A percentile compares a stretch with the other conserved stretches of the same genome.
Evolutionary conservation across 2,113 vertebrate genomes (phyloP).

Genomic region (Istiophorus platypterus): DNA sequence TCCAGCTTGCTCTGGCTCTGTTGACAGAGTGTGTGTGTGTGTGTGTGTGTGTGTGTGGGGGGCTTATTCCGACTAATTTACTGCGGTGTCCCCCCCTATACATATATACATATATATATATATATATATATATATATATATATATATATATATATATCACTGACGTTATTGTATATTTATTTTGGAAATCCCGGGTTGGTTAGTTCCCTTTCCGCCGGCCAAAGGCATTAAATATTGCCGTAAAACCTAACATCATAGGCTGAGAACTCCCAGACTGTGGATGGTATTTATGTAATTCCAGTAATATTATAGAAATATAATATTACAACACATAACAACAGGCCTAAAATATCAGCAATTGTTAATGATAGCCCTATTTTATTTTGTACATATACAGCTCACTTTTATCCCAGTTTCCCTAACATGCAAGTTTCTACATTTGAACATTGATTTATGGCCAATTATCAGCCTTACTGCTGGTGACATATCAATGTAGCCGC

Average conservation of each 20-base stretch:
- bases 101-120: no score
- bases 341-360: no score
- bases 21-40: slow-evolving; percentile 29
- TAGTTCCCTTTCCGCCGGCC: slow-evolving; percentile 28
- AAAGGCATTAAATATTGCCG: slow-evolving; percentile 64
- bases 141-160: no score
- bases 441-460: neutral
- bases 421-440: neutral
- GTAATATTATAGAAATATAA: no score
- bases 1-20: slow-evolving; percentile 2
- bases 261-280: neutral
- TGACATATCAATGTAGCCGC: neutral
- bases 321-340: no score
- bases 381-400: no score
- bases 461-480: neutral
- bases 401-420: neutral
- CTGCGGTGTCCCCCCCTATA: slow-evolving; percentile 46
- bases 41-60: no score
- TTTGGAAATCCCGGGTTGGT: slow-evolving; percentile 77
- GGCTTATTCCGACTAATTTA: slow-evolving; percentile 46
- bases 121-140: no score
- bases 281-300: no score
- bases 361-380: neutral
- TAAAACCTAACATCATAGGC: slow-evolving; percentile 6
- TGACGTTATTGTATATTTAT: slow-evolving; percentile 66